Percentiles rank a stretch among this genome's conserved stretches.
phyloP scores from a whole-genome alignment of 2,113 vertebrate genomes.

The Heterotilapia buettikoferi region DNA sequence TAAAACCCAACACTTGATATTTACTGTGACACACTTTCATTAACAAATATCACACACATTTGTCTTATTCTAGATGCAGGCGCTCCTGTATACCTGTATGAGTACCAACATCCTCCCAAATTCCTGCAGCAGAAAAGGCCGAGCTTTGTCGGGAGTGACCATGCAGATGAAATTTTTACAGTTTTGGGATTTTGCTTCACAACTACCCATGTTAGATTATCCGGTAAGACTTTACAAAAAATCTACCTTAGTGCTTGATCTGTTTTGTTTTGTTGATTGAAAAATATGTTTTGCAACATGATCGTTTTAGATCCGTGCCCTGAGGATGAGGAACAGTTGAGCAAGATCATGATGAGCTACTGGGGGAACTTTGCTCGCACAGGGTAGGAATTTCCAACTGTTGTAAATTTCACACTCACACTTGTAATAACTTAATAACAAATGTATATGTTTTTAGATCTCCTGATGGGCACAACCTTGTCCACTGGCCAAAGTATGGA shows the following conservation, averaged over 20 bases:
- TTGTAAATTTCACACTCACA: background rate
- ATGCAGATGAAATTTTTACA: rapidly evolving
- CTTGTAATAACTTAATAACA: background rate
- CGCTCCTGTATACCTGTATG: slow-evolving; percentile 80
- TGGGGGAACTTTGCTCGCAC: slow-evolving; percentile 75
- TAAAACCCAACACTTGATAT: too few species aligned
- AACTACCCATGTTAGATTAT: rapidly evolving
- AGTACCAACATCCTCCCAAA: slow-evolving; percentile 75
- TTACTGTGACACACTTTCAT: background rate
- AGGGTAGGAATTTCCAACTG: slow-evolving; percentile 44
- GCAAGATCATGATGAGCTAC: slow-evolving; percentile 70
- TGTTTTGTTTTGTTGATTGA: background rate
- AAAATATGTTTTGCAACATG: background rate
- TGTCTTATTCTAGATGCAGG: slow-evolving; percentile 47
- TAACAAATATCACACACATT: background rate
- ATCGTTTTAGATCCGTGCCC: slow-evolving; percentile 37
- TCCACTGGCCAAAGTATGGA: slow-evolving; percentile 67
- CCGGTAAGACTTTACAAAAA: rapidly evolving
- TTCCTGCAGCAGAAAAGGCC: slow-evolving; percentile 46
- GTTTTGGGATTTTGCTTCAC: rapidly evolving
- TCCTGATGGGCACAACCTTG: slow-evolving; percentile 65
- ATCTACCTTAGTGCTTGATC: rapidly evolving
- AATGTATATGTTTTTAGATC: slow-evolving; percentile 25
- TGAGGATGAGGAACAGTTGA: slow-evolving; percentile 58
- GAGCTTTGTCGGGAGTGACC: background rate